These are phyloP conservation scores for Zingel zingel DNA, from an alignment of 2,113 vertebrate genomes.

Conservation along the genomic window DNA sequence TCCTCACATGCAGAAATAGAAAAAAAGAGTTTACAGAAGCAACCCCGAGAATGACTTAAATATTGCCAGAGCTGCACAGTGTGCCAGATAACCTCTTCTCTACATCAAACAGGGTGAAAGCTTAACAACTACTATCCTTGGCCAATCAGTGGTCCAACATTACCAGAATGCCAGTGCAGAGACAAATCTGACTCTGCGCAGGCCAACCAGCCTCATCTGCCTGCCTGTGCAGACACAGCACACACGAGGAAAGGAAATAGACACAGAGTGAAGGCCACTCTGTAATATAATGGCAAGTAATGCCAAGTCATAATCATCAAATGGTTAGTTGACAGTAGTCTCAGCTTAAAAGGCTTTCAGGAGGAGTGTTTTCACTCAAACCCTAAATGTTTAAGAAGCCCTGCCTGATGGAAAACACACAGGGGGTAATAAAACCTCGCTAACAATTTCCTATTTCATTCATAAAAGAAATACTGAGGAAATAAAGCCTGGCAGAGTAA, in stretches of 20 bases:
- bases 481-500: conserved; percentile 32
- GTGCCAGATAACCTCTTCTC: not conserved
- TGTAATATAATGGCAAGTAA: conserved; percentile 39
- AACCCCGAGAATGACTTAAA: conserved; percentile 31
- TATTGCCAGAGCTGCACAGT: conserved; percentile 8
- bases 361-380: conserved; percentile 44
- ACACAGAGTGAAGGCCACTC: conserved; percentile 46
- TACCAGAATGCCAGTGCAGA: conserved; percentile 21
- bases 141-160: conserved; percentile 7
- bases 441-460: conserved; percentile 46
- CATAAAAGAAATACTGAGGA: conserved; percentile 33
- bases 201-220: conserved; percentile 9
- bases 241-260: conserved; percentile 30
- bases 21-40: conserved; percentile 5
- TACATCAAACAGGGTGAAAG: conserved; percentile 27
- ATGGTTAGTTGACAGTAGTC: conserved; percentile 34
- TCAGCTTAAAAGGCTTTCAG: conserved; percentile 56
- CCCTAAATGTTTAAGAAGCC: conserved; percentile 49
- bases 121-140: conserved; percentile 7
- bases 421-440: conserved; percentile 28
- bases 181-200: conserved; percentile 5
- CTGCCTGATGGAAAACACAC: conserved; percentile 23
- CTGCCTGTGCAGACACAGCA: conserved; percentile 48
- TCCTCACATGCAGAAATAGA: not conserved
- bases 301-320: conserved; percentile 38